Evolutionary conservation across 2,888 invertebrate species (phyloP), one percentile per base, ranked within the genome.

Genomic region (Emmelina monodactyla): DNA sequence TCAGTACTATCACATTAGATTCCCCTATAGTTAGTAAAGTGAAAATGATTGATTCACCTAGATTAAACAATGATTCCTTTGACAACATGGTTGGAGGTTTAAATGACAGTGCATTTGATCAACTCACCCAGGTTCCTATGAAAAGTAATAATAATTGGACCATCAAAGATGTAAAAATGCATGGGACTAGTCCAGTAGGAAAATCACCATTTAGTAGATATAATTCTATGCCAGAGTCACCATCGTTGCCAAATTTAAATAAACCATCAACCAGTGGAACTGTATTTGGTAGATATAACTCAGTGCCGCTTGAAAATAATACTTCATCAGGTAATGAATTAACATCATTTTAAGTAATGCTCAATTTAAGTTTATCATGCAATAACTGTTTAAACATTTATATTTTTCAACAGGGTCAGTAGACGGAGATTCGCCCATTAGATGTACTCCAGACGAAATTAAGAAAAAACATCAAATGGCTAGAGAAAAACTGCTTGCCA

Each of bases 381-480:
- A n/a, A n/a, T n/a, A n/a, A n/a, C n/a, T n/a, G n/a, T n/a, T 19
- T 19, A 13, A 33, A n/a, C n/a, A n/a, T 16, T 16, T 38, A 31
- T 42, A 13, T 29, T 34, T 56, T 57, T 31, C 13, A 5, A 29
- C 51, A 57, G 59, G 7, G 6, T 37, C 45, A 43, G 70, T 55
- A 4, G 69, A 73, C 45, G 70, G 55, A 4, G 69, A 73, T 46
- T 73, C 75, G 7, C 73, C 78, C 13, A 68, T 72, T 44, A 63
- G 64, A 52, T 83, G 82, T 48, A 82, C 83, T 14, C 79, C 82
- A 22, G 82, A 83, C 41, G 85, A 86, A 63, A 87, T 87, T 33
- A 83, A 85, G 53, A 80, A 65, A 49, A 87, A 87, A 48, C 79
- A 84, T 41, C 59, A 76, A 40, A 78, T 82, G 48, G 87, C 87